Base-by-base conservation (phyloP, 2,113 vertebrate genomes). In the Alethe castanea region DNA sequence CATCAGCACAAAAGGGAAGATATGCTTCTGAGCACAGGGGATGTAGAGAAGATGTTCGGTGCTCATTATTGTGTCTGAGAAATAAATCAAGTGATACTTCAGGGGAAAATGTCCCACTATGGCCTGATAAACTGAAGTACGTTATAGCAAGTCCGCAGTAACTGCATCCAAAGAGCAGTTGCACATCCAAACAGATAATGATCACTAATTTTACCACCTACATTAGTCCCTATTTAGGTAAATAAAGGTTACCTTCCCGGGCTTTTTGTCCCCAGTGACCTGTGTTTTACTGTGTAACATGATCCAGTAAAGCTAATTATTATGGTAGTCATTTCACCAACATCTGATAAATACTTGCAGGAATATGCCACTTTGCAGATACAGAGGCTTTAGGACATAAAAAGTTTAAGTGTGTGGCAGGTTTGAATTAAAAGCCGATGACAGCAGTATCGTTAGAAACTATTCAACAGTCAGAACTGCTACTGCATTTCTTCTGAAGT, bases 1-100 rank as follows among this genome's bases (percentile, higher is more conserved):
- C 31, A 19, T 6, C 0, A 1, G 19, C 29, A 29, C 1, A 1
- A 76, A 74, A 65, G 24, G 20, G 5, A 72, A 40, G 31, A 14
- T 40, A 24, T 0, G 3, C 5, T 81, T 18, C 52, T 45, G 56
- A 60, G 24, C 8, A 26, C 26, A 50, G n/a, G 15, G 36, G 15
- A 10, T 42, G 17, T 16, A n/a, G 44, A 74, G 14, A 52, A 78
- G 66, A 40, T 4, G 1, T 3, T 66, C 24, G 11, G 9, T 60
- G 48, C 62, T 77, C 56, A 12, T 10, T 69, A 23, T 3, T 62
- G 29, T 50, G 28, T 52, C 42, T 72, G 69, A 74, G 19, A 86
- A 81, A 62, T 10, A 73, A 48, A 74, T 18, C 8, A 36, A 54
- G 5, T 18, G 17, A 15, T 52, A 15, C 3, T 24, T 89, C 38